Evolutionary conservation across 2,113 vertebrate genomes (phyloP).

Genomic region (Glaucomys volans): DNA sequence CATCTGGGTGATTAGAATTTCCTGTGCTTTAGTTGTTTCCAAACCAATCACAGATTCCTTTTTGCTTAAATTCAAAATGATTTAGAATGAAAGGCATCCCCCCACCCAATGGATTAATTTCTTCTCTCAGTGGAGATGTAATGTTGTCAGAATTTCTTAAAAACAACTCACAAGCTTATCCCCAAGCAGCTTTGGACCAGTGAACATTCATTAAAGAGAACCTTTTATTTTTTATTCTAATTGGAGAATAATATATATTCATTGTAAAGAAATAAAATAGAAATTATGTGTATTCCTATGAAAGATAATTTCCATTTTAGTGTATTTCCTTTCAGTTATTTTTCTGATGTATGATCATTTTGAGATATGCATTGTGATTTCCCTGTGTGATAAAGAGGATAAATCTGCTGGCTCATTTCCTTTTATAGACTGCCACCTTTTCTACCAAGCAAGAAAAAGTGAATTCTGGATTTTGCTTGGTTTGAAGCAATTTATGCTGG

Average conservation of each 20-base stretch:
- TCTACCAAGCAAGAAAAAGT: slow-evolving; percentile 61
- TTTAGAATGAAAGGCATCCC: slow-evolving; percentile 28
- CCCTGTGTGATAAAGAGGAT: slow-evolving; percentile 45
- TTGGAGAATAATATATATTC: slow-evolving; percentile 45
- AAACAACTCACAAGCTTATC: slow-evolving; percentile 4
- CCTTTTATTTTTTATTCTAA: not conserved
- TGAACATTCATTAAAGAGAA: slow-evolving; percentile 38
- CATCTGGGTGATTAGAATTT: not conserved
- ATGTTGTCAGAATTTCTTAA: slow-evolving; percentile 23
- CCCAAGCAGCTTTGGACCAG: not conserved
- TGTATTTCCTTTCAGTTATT: slow-evolving; percentile 42
- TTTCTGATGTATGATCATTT: not conserved
- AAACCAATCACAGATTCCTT: slow-evolving; percentile 32
- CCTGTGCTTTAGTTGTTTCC: not conserved
- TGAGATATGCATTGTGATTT: slow-evolving; percentile 53
- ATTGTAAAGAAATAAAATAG: slow-evolving; percentile 51
- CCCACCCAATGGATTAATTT: not conserved
- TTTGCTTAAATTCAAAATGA: slow-evolving; percentile 55
- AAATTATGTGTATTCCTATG: slow-evolving; percentile 32
- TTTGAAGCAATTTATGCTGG: slow-evolving; percentile 70
- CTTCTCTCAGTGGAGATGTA: not conserved
- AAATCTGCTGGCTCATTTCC: slow-evolving; percentile 67
- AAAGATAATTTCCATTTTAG: slow-evolving; percentile 32
- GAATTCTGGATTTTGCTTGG: slow-evolving; percentile 64
- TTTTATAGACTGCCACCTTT: slow-evolving; percentile 68